A percentile compares a stretch with the other conserved stretches of the same genome.
These are phyloP conservation scores for Acronicta alni DNA, from an alignment of 2,888 invertebrate genomes.

Conservation along the genomic window DNA sequence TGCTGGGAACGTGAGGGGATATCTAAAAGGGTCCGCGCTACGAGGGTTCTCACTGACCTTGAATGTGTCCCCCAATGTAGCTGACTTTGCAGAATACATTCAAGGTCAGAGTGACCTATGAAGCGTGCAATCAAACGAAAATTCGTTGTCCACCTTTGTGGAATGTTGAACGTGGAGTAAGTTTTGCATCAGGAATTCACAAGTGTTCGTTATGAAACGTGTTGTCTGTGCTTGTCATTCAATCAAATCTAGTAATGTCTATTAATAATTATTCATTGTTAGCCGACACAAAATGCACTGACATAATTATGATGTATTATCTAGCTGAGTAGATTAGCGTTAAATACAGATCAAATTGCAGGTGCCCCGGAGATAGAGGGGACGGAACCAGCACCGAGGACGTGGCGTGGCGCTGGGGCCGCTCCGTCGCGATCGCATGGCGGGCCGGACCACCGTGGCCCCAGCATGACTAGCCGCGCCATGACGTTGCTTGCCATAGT, in stretches of 20 bases:
- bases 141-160: conserved; percentile 6
- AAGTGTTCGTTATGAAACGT: background rate
- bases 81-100: too few species aligned
- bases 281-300: too few species aligned
- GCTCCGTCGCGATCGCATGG: conserved; percentile 66
- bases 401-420: conserved; percentile 88
- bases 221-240: conserved; percentile 9
- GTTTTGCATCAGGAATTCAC: conserved; percentile 2
- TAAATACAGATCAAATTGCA: conserved; percentile 28
- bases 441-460: conserved; percentile 58
- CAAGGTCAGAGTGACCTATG: too few species aligned
- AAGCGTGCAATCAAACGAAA: background rate
- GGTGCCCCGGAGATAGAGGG: conserved; percentile 85
- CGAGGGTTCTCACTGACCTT: conserved; percentile 23
- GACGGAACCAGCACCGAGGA: conserved; percentile 85
- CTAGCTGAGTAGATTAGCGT: background rate
- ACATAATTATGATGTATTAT: too few species aligned
- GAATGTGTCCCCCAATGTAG: conserved; percentile 25
- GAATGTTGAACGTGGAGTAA: conserved; percentile 6
- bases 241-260: background rate
- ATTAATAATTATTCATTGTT: background rate
- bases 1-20: background rate
- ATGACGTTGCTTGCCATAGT: conserved; percentile 67
- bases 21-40: background rate
- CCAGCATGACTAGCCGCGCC: conserved; percentile 64